Percentiles rank a stretch among this genome's conserved stretches.
Evolutionary conservation across 2,888 invertebrate genomes (phyloP).

Genomic region (Rambutsinella grinnellia): DNA sequence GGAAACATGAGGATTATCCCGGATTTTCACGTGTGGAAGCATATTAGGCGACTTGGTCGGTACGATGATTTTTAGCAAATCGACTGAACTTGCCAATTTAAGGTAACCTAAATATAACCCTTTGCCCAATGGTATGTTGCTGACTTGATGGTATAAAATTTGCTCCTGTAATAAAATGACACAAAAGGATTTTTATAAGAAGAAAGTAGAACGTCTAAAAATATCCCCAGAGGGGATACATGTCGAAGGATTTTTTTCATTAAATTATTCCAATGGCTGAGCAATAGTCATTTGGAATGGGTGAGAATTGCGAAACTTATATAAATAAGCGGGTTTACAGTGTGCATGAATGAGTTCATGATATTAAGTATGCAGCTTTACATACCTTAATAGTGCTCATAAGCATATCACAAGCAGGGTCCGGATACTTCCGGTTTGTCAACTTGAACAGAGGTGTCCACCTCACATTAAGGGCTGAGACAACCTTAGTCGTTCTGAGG

Average conservation of each 20-base stretch:
- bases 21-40: slow-evolving; percentile 91
- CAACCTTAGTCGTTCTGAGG: slow-evolving; percentile 84
- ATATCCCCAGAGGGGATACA: no score
- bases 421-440: slow-evolving; percentile 59
- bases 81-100: slow-evolving; percentile 96
- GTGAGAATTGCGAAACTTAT: no score
- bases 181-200: no score
- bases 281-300: no score
- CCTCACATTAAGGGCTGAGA: slow-evolving; percentile 90
- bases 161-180: slow-evolving; percentile 71
- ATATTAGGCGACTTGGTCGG: slow-evolving; percentile 94
- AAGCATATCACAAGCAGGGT: slow-evolving; percentile 72
- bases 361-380: slow-evolving; percentile 28
- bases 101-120: slow-evolving; percentile 96
- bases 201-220: neutral
- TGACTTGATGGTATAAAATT: slow-evolving; percentile 81
- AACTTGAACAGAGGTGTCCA: slow-evolving; percentile 90
- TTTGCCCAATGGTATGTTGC: slow-evolving; percentile 83
- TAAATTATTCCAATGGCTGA: slow-evolving; percentile 25
- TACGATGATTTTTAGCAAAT: slow-evolving; percentile 92
- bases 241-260: slow-evolving; percentile 11
- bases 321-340: no score
- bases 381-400: slow-evolving; percentile 86
- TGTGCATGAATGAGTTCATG: no score
- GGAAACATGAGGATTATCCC: slow-evolving; percentile 96